Percentiles rank a stretch among this genome's conserved stretches.
Conservation (phyloP, 2,797 vertebrate species). For the Sparus aurata region DNA sequence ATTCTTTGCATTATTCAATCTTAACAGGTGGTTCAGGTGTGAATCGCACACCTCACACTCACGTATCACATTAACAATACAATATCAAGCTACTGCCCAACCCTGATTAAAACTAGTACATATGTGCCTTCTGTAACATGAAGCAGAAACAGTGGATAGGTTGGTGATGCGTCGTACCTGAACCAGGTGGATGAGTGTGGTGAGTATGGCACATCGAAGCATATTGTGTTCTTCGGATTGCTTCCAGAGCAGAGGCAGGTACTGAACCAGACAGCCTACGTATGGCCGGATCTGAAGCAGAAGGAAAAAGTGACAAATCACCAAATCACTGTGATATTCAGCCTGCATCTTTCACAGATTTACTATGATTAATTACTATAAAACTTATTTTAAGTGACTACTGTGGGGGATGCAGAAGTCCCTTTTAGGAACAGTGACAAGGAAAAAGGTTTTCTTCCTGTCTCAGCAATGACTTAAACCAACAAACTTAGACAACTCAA, state of each 20-base stretch:
- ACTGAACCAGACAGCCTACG: slow-evolving; percentile 95
- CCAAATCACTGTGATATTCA: background rate
- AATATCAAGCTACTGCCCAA: too few relatives aligned
- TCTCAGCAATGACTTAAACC: background rate
- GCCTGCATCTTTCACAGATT: background rate
- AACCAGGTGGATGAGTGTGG: slow-evolving; percentile 94
- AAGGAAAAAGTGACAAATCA: slow-evolving; percentile 12
- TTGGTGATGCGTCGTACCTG: slow-evolving; percentile 85
- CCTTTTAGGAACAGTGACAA: background rate
- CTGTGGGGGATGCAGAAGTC: background rate
- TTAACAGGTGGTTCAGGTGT: background rate
- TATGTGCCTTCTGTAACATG: background rate
- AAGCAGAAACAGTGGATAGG: background rate
- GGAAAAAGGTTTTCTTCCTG: background rate
- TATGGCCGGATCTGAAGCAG: slow-evolving; percentile 91
- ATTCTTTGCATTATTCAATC: background rate
- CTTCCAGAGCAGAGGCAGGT: slow-evolving; percentile 97
- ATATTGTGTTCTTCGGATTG: slow-evolving; percentile 99
- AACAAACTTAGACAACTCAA: slow-evolving; percentile 5
- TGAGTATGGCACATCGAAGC: slow-evolving; percentile 97
- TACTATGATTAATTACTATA: background rate
- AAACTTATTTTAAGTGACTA: background rate
- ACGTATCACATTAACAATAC: too few relatives aligned
- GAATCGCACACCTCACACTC: too few relatives aligned
- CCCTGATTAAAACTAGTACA: background rate